A percentile compares a stretch with the other conserved stretches of the same genome.
Conservation (phyloP, 2,113 vertebrate species). For the Clarias batrachus region DNA sequence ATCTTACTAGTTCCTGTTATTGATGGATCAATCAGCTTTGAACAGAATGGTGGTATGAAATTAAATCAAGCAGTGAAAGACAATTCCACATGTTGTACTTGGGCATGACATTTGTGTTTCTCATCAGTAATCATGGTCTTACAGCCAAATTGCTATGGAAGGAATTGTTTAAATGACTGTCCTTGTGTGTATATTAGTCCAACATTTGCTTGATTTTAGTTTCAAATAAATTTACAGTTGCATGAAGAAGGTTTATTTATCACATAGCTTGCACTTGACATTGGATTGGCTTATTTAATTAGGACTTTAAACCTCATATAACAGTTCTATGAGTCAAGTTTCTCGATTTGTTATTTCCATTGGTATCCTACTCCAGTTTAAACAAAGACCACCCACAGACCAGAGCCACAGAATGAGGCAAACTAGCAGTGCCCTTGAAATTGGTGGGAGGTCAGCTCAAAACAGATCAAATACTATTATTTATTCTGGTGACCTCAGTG, state of each 20-base stretch:
- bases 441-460: neutral
- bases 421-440: neutral
- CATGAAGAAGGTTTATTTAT: neutral
- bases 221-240: neutral
- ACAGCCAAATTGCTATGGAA: neutral
- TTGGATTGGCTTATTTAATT: neutral
- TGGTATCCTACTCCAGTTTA: neutral
- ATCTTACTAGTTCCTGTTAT: no score
- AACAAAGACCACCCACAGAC: neutral
- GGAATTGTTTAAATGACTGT: neutral
- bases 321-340: neutral
- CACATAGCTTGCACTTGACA: neutral
- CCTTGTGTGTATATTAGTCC: neutral
- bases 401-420: neutral
- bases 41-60: neutral
- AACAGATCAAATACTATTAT: neutral
- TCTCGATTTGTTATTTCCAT: neutral
- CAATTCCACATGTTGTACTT: neutral
- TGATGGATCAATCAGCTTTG: neutral
- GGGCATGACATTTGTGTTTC: neutral
- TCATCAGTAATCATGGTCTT: neutral
- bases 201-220: neutral
- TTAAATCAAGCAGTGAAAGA: neutral
- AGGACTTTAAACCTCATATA: neutral
- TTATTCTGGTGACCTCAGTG: neutral